Evolutionary conservation across 2,888 invertebrate genomes (phyloP).

Genomic region (Schrankia costaestrigalis): DNA sequence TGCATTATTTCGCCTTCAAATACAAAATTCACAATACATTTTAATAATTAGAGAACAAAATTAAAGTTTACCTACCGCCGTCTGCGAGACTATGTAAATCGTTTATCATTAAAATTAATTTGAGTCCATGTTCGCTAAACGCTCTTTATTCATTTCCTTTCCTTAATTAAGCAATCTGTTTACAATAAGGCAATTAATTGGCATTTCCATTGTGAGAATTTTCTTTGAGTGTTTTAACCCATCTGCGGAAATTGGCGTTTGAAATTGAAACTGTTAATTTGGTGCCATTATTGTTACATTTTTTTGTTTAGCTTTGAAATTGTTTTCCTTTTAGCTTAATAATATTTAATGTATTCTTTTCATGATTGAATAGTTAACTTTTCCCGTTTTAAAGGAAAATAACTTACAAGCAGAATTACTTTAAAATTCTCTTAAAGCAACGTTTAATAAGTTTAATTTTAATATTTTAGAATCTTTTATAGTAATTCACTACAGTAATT

Average conservation of each 20-base stretch:
- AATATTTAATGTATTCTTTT: too few species aligned
- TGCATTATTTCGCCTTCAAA: conserved; percentile 26
- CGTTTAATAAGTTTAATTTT: too few species aligned
- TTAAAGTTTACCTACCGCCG: conserved; percentile 42
- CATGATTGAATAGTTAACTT: too few species aligned
- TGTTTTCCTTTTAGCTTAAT: background rate
- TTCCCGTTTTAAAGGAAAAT: too few species aligned
- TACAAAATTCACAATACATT: conserved; percentile 30
- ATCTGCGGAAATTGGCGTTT: conserved; percentile 42
- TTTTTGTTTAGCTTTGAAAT: conserved; percentile 13
- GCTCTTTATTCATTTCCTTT: conserved; percentile 74
- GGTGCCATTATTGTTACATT: conserved; percentile 30
- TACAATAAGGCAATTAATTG: conserved; percentile 78
- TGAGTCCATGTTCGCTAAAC: conserved; percentile 68
- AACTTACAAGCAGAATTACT: too few species aligned
- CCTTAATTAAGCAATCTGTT: conserved; percentile 80
- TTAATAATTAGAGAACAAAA: conserved; percentile 45
- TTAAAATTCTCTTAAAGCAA: too few species aligned
- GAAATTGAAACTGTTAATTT: conserved; percentile 47
- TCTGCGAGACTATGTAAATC: conserved; percentile 49
- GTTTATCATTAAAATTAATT: conserved; percentile 79
- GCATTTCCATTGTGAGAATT: conserved; percentile 65
- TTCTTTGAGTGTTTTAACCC: conserved; percentile 56
- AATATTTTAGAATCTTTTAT: too few species aligned
- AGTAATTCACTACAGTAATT: too few species aligned